Evolutionary conservation across 2,888 invertebrate species (phyloP).

Genomic region (Dolichopus griseipennis): DNA sequence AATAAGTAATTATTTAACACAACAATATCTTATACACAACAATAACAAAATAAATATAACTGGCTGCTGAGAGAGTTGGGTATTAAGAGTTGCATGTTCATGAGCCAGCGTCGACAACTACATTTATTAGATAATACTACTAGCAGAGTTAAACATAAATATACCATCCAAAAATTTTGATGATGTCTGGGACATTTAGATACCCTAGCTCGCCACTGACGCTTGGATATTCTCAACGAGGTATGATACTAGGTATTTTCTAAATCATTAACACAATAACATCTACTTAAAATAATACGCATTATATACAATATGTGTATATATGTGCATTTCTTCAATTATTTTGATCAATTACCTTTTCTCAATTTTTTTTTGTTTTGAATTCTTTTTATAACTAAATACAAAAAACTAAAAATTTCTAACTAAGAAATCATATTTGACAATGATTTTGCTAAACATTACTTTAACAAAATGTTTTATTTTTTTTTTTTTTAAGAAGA

Average conservation of each 20-base stretch:
- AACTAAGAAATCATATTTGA: too few relatives aligned
- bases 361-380: too few relatives aligned
- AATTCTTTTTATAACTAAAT: too few relatives aligned
- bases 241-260: neutral
- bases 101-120: neutral
- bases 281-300: neutral
- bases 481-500: too few relatives aligned
- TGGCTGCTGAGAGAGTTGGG: neutral
- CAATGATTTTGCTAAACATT: too few relatives aligned
- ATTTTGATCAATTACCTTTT: too few relatives aligned
- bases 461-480: too few relatives aligned
- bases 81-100: conserved; percentile 4
- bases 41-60: neutral
- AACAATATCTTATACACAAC: too few relatives aligned
- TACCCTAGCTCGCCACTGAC: conserved; percentile 1
- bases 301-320: neutral
- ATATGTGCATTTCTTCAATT: too few relatives aligned
- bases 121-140: neutral
- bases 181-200: conserved; percentile 2
- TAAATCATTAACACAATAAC: conserved; percentile 10
- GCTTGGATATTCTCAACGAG: conserved; percentile 1
- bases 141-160: conserved; percentile 1
- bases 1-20: too few relatives aligned
- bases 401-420: too few relatives aligned
- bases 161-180: neutral